phyloP scores from a whole-genome alignment of 2,888 invertebrate species.

The Sisyra nigra region DNA sequence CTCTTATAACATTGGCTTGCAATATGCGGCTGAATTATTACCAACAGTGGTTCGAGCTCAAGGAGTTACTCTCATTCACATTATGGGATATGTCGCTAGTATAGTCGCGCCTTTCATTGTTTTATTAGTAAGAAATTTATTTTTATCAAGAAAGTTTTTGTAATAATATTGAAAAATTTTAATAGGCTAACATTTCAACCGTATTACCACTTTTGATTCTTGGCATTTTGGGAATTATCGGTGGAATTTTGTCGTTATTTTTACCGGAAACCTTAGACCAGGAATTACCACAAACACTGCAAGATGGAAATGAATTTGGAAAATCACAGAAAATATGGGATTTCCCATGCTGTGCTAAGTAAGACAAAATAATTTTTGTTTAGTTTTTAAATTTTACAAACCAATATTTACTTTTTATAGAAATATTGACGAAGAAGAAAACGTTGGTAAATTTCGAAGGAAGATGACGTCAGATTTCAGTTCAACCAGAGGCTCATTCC shows the following conservation, averaged over 20 bases:
- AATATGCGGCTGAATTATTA: conserved; percentile 74
- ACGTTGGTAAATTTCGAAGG: not conserved
- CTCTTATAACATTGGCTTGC: conserved; percentile 78
- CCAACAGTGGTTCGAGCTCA: conserved; percentile 80
- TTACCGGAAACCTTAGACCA: conserved; percentile 76
- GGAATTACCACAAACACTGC: conserved; percentile 71
- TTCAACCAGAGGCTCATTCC: conserved; percentile 33
- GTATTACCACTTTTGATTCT: conserved; percentile 62
- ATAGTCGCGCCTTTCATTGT: conserved; percentile 74
- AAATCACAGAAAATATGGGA: conserved; percentile 66
- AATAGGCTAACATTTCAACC: conserved; percentile 49
- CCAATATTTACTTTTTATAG: conserved; percentile 1
- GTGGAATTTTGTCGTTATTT: conserved; percentile 60
- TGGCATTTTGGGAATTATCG: conserved; percentile 56
- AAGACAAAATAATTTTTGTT: conserved; percentile 16
- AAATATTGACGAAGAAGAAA: conserved; percentile 1
- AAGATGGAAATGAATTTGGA: conserved; percentile 77
- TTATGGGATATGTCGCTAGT: conserved; percentile 75
- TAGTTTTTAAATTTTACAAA: not conserved
- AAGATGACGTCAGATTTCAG: conserved; percentile 13
- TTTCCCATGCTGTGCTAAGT: conserved; percentile 59
- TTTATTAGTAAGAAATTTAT: conserved; percentile 42
- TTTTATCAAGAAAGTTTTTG: not conserved
- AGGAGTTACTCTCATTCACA: conserved; percentile 72
- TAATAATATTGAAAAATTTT: not conserved